phyloP scores from a whole-genome alignment of 2,113 vertebrate species.

The Tenebrosternarchus preto region DNA sequence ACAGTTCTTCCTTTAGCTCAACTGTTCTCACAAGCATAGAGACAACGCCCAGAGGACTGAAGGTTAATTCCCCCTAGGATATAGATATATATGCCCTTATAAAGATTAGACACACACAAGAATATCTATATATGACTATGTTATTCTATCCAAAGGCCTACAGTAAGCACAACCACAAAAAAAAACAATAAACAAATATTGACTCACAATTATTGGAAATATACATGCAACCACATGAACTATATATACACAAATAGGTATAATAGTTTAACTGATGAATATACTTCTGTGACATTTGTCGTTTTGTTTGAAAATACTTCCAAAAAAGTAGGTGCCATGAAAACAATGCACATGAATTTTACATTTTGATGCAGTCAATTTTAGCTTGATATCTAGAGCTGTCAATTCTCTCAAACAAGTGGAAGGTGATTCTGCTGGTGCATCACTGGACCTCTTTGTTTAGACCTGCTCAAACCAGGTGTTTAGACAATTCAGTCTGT shows the following conservation, averaged over 20 bases:
- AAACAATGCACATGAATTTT: too few relatives aligned
- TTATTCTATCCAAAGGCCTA: not conserved
- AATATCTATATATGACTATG: not conserved
- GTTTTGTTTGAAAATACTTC: not conserved
- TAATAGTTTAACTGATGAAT: too few relatives aligned
- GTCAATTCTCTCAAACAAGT: not conserved
- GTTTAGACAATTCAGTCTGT: slow-evolving; percentile 63
- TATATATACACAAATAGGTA: too few relatives aligned
- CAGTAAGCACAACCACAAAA: not conserved
- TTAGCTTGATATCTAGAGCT: not conserved
- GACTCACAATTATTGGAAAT: not conserved
- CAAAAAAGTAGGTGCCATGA: not conserved
- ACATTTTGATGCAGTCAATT: slow-evolving; percentile 6
- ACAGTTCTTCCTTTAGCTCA: slow-evolving; percentile 57
- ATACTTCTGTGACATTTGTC: too few relatives aligned
- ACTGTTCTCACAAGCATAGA: slow-evolving; percentile 52
- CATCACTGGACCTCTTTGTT: slow-evolving; percentile 52
- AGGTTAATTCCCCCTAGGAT: slow-evolving; percentile 36
- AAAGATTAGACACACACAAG: not conserved
- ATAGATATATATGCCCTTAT: slow-evolving; percentile 5
- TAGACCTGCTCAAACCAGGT: slow-evolving; percentile 60
- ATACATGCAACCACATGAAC: not conserved
- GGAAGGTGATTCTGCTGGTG: not conserved
- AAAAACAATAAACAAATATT: not conserved
- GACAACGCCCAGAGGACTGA: slow-evolving; percentile 50